Conservation (phyloP, 2,888 invertebrate genomes). For the Caenorhabditis uteleia region DNA sequence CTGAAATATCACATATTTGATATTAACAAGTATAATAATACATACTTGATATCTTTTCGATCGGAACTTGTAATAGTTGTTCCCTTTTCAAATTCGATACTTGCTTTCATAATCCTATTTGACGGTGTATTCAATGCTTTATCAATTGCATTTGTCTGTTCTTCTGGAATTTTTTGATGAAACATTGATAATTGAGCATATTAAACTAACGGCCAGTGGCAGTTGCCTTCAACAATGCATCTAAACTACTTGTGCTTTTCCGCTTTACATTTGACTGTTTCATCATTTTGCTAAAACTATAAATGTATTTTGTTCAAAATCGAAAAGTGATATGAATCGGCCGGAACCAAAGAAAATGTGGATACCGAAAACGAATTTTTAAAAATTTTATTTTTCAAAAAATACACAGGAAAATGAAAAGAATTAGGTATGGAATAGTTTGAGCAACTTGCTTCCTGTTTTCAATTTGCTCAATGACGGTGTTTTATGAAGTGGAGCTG, state of each 20-base stretch:
- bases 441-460: constrained; percentile 57
- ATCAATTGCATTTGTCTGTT: constrained; percentile 15
- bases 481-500: constrained; percentile 48
- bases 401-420: not conserved
- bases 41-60: constrained; percentile 5
- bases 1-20: not conserved
- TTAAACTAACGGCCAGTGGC: constrained; percentile 28
- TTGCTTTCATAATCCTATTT: constrained; percentile 2
- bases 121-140: not conserved
- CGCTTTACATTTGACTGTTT: constrained; percentile 6
- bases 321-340: no score
- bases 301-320: no score
- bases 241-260: constrained; percentile 29
- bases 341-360: no score
- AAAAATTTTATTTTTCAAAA: no score
- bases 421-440: constrained; percentile 52
- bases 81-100: constrained; percentile 12
- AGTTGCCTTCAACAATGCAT: constrained; percentile 40
- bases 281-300: constrained; percentile 8
- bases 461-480: constrained; percentile 53
- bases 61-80: constrained; percentile 16
- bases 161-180: no score
- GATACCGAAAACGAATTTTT: no score
- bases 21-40: not conserved
- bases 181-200: no score